Evolutionary conservation across 2,113 vertebrate species (phyloP).

Genomic region (Lagopus muta): DNA sequence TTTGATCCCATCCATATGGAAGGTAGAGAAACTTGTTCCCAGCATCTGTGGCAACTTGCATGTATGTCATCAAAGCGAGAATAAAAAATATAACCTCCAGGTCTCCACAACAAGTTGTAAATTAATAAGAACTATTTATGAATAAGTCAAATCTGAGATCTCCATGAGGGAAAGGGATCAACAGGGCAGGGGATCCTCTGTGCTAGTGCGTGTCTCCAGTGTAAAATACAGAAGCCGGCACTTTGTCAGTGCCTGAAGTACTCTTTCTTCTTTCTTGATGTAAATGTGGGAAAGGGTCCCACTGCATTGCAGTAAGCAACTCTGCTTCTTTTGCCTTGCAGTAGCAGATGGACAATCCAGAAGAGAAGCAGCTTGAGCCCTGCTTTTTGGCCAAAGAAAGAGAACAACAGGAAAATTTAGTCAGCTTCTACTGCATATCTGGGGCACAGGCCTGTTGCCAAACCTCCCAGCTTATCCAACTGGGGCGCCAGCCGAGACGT

Average conservation of each 20-base stretch:
- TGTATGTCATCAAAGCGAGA: not conserved
- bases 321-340: not conserved
- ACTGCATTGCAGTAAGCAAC: not conserved
- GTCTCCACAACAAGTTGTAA: not conserved
- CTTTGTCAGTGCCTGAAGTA: not conserved
- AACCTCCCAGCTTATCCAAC: not conserved
- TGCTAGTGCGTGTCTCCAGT: not conserved
- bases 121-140: not conserved
- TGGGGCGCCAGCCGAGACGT: not conserved
- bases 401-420: not conserved
- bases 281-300: not conserved
- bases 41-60: not conserved
- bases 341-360: not conserved
- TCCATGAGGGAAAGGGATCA: not conserved
- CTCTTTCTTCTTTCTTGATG: not conserved
- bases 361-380: not conserved
- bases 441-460: not conserved
- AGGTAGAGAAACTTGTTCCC: not conserved
- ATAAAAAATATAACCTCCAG: not conserved
- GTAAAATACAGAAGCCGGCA: not conserved
- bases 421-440: not conserved
- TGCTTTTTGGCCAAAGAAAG: not conserved
- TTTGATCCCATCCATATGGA: constrained; percentile 55
- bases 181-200: not conserved
- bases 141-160: not conserved